phyloP scores from a whole-genome alignment of 2,113 vertebrate species.

The Periophthalmodon schlosseri region DNA sequence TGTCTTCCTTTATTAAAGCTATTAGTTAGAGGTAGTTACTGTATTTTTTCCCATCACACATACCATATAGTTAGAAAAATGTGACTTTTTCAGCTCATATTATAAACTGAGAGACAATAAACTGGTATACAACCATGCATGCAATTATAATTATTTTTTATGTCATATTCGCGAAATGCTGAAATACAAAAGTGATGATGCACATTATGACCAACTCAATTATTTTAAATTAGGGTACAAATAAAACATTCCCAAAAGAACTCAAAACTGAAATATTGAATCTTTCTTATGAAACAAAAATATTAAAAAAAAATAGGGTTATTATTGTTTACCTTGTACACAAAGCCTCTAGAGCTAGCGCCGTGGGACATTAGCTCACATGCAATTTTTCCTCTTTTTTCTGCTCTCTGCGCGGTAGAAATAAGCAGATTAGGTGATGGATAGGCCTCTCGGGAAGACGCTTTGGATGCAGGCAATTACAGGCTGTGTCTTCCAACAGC shows the following conservation, averaged over 20 bases:
- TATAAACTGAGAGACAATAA: no score
- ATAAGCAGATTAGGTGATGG: constrained; percentile 73
- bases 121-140: no score
- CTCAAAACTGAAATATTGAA: constrained; percentile 31
- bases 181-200: neutral
- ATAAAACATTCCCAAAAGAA: constrained; percentile 26
- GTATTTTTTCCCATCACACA: no score
- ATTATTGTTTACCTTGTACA: constrained; percentile 43
- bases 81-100: no score
- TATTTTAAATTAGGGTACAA: constrained; percentile 19
- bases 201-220: neutral
- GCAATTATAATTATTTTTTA: no score
- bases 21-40: no score
- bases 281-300: constrained; percentile 48
- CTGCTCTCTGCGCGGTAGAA: constrained; percentile 20
- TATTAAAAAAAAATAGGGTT: neutral
- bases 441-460: constrained; percentile 63
- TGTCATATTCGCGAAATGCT: no score
- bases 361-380: constrained; percentile 51
- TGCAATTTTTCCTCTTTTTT: constrained; percentile 45
- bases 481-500: constrained; percentile 60
- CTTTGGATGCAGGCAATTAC: constrained; percentile 68
- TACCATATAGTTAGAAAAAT: no score
- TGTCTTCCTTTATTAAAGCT: no score
- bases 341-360: constrained; percentile 20